Base-by-base conservation (phyloP, 2,113 vertebrate genomes). In the Scatophagus argus region DNA sequence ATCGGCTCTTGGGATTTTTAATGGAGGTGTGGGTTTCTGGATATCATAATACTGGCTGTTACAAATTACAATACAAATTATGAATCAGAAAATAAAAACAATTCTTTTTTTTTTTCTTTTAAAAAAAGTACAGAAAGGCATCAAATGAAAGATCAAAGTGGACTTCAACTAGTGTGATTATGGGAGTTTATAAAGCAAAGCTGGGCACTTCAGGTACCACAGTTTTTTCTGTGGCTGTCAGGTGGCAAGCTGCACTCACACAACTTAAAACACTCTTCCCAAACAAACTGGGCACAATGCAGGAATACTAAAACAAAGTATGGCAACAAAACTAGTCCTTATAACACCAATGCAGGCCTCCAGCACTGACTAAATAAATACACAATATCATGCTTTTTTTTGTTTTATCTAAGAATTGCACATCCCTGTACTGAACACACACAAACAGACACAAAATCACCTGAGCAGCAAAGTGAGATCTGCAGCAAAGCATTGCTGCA, bases 1-100 rank as follows among this genome's bases (percentile, higher is more conserved):
- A 65, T 36, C n/a, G 21, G 52, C 71, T 68, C 41, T 36, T 47
- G 46, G 39, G 25, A 36, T 34, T 74, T 63, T 36, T n/a, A 11
- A 21, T 3, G 16, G 29, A 31, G 41, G 43, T 63, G 34, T 47
- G 21, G 29, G 5, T 38, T 38, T 31, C 5, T 46, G 56, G 62
- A 61, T 62, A 41, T 49, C 55, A 41, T 27, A 5, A 19, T 12
- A 19, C 12, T 36, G 36, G 16, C n/a, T n/a, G n/a, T n/a, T n/a
- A n/a, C n/a, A n/a, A n/a, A n/a, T n/a, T n/a, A n/a, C n/a, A n/a
- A n/a, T n/a, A n/a, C n/a, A n/a, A n/a, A n/a, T n/a, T n/a, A n/a
- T n/a, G n/a, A n/a, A n/a, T n/a, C n/a, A n/a, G n/a, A n/a, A n/a
- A n/a, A n/a, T n/a, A n/a, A n/a, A n/a, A n/a, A n/a, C n/a, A n/a